Base-by-base conservation (phyloP, 1,140 invertebrate species). In the Lerema accius region DNA sequence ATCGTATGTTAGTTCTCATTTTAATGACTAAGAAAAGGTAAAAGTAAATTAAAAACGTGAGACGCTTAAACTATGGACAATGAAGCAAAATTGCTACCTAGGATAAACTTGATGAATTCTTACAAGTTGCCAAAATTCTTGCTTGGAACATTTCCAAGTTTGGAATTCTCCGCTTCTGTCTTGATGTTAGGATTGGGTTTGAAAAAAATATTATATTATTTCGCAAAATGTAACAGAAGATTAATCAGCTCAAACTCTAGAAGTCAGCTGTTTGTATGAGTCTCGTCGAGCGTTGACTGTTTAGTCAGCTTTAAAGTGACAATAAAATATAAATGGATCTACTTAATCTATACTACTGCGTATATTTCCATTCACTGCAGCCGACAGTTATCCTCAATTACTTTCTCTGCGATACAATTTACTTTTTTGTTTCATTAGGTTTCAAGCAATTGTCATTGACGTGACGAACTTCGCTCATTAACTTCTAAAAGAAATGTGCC, bases 101-200 rank as follows among this genome's bases (percentile, higher is more conserved):
- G 26, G 46, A 15, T 37, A n/a, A 40, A 53, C 15, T 19, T 40
- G 37, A 40, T 10, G 4, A 39, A 40, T 40, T 40, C 3, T 26
- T 49, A 32, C 23, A 13, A 26, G 13, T 7, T 15, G 13, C 23
- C 23, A 32, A 15, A 32, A 6, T 32, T 32, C 7, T 32, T 5
- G 13, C 10, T 32, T 49, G 46, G 46, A 49, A 49, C 46, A 35
- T 35, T 49, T 5, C 46, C 26, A 49, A 32, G 46, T 49, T 49
- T 16, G 26, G 10, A 13, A 15, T 15, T 49, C 28, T 23, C 19
- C 19, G 19, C 28, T 4, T 32, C 9, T 10, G 28, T 32, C 28
- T 32, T 32, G 4, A 10, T 32, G 9, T 6, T 6, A 32, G 28
- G 4, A 32, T 32, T 1, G 9, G 3, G 3, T 32, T 32, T 32